phyloP scores from a whole-genome alignment of 2,113 vertebrate genomes.

The Chaetodon trifascialis region DNA sequence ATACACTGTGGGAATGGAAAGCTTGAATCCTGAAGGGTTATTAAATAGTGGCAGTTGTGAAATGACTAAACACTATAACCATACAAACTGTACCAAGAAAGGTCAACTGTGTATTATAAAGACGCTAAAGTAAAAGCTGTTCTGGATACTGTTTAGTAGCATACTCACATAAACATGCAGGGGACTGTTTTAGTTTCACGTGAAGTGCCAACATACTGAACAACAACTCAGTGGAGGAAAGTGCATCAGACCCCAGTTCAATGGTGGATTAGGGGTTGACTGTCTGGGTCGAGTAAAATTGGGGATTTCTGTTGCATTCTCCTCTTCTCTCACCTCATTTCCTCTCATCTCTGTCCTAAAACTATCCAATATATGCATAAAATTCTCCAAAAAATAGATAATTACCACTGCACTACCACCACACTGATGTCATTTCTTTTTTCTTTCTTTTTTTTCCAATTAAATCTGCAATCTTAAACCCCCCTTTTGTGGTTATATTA shows the following conservation, averaged over 20 bases:
- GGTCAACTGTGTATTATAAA: constrained; percentile 41
- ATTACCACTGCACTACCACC: no score
- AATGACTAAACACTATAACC: constrained; percentile 39
- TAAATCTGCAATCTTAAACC: neutral
- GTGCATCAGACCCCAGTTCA: neutral
- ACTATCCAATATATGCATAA: no score
- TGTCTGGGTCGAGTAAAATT: no score
- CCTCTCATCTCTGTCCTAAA: neutral
- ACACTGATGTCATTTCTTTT: no score
- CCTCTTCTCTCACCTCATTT: no score
- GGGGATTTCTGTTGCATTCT: no score
- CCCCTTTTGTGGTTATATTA: neutral
- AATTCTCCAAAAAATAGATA: no score
- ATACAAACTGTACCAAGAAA: constrained; percentile 22
- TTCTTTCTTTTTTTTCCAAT: neutral
- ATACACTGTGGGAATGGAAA: constrained; percentile 56
- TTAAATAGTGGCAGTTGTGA: constrained; percentile 47
- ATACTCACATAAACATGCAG: constrained; percentile 2
- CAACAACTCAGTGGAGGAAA: neutral
- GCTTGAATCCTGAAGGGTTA: constrained; percentile 32
- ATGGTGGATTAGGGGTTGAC: no score
- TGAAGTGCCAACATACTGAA: neutral
- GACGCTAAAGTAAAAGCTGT: constrained; percentile 5
- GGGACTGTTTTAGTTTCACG: neutral
- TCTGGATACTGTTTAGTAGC: constrained; percentile 6